Base-by-base conservation (phyloP, 2,888 invertebrate species). In the Ditylenchus weischeri region DNA sequence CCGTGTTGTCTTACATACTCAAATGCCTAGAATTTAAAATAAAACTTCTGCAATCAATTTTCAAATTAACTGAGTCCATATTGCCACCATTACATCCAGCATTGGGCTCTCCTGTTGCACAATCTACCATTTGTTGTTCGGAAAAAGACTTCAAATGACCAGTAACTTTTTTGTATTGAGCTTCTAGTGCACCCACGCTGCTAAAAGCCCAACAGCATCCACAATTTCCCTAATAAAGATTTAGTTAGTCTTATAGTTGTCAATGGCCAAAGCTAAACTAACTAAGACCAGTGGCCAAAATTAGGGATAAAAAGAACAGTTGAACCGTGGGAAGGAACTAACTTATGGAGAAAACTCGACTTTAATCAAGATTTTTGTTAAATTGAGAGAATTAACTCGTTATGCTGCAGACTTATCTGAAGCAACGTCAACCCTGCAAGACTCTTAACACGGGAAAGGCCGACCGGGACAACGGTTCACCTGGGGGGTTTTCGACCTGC, bases 1-100 rank as follows among this genome's bases (percentile, higher is more conserved):
- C 87, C 87, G 84, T 84, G 83, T 62, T 72, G 79, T 70, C 84
- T 84, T 69, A 86, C 83, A 79, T 86, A 86, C 69, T 83, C 77
- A 78, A 86, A 85, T 43, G 84, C 84, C 66, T 81, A 73, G 63
- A 68, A 71, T 19, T 18, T 1, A 18, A 57, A 18, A 29, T 19
- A 19, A 57, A 19, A 19, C 3, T 18, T 57, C n/a, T 23, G 5
- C 1, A 19, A 57, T 35, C 3, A 64, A 63, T 21, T 18, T 19
- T 6, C 18, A 50, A 29, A 64, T 57, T 62, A 48, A 84, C 84
- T 64, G 70, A 71, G 80, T 85, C 85, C 84, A 85, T 84, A n/a
- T 84, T 78, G 13, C 86, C 86, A 48, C 85, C 85, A 69, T 83
- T 79, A 78, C 85, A 86, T 51, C 85, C 86, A 68, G 83, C 70